Base-by-base conservation (phyloP, 2,797 vertebrate species). In the Loriculus beryllinus region DNA sequence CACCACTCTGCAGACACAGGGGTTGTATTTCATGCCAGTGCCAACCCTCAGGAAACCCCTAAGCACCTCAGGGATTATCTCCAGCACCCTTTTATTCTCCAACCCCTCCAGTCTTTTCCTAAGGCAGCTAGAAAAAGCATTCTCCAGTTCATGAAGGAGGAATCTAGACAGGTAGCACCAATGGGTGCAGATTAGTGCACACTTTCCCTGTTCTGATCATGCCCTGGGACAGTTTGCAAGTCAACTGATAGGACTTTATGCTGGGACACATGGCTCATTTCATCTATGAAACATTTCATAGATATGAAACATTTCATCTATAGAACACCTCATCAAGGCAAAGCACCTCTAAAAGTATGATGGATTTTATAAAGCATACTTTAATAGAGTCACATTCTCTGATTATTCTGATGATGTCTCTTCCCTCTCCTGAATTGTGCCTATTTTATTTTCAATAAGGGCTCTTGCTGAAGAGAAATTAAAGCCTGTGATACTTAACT, bases 391-490 rank as follows among this genome's bases (percentile, higher is more conserved):
- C 64, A 81, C 12, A 12, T 70, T 26, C 21, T 48, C 51, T n/a
- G 17, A 51, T 90, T 92, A 82, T 88, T 88, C 91, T 79, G 37
- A 39, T 95, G 81, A 72, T 35, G 5, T 15, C 22, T 82, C 37
- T 54, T 18, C 23, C 60, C 42, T 86, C 17, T 82, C 48, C 42
- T 37, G 45, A 80, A 12, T 37, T 71, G 11, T 65, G 60, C 72
- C 48, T 40, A 11, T 75, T 92, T 80, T 87, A 16, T 88, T 91
- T 91, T 77, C 90, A 71, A 23, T 49, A 86, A 60, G 15, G 26
- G 63, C 3, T 11, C 67, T 72, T 85, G 74, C 88, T 85, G 56
- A 93, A 93, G 75, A 80, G 39, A 9, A 86, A 91, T 92, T 88
- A 85, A 87, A 94, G 26, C 33, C 43, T 54, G 40, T 74, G 47